Base-by-base conservation (phyloP, 2,888 invertebrate genomes). In the Prostheceraeus crozeri region DNA sequence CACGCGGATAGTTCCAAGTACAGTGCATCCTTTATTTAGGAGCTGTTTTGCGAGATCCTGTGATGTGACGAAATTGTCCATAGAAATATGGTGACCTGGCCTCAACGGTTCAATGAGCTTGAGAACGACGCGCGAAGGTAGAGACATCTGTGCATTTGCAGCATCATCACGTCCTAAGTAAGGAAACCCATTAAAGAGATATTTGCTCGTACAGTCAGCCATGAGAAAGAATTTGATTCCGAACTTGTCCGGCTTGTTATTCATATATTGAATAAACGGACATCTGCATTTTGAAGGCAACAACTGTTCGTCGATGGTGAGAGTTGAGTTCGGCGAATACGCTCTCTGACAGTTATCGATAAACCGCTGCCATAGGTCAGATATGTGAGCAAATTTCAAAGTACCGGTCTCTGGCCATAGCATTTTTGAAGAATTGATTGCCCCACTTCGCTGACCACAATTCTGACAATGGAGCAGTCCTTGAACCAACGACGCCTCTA, bases 121-220 rank as follows among this genome's bases (percentile, higher is more conserved):
- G 27, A 48, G 28, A 48, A 48, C 48, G 28, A 48, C 48, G 25
- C 14, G 48, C 25, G 27, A 28, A 28, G 48, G 48, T 30, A 25
- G 28, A 30, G 27, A 28, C n/a, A n/a, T n/a, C n/a, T n/a, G n/a
- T 28, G 48, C 48, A 48, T 48, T 48, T 30, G 28, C 25, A 48
- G 25, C 28, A 30, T 48, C 48, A 30, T 48, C 48, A 28, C 27
- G 48, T 28, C 48, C 48, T 48, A 48, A 23, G 28, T 48, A 48
- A 28, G 48, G 48, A 48, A 48, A 48, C 28, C 48, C 48, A 48
- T 48, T 48, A 28, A 48, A 30, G 25, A 48, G 28, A 30, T 48
- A 48, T 30, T 48, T 48, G 27, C 27, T 28, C 27, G 25, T 48
- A 28, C 27, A 23, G 28, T 48, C 48, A 30, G 28, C 48, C 25